A percentile compares a stretch with the other conserved stretches of the same genome.
Evolutionary conservation across 2,888 invertebrate species (phyloP).

Genomic region (Nesidiocoris tenuis): DNA sequence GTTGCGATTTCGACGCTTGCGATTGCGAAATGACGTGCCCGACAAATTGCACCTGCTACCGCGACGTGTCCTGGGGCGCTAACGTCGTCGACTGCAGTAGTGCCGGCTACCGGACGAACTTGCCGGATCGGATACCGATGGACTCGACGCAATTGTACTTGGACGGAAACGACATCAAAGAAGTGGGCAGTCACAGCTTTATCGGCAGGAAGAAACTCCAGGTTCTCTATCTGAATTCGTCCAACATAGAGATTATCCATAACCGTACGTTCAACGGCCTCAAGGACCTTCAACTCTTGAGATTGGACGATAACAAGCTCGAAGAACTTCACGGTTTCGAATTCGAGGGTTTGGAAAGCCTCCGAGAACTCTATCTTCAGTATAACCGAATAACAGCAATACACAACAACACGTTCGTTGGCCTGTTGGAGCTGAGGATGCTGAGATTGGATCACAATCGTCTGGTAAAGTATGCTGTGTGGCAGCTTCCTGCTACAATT

Average conservation of each 20-base stretch:
- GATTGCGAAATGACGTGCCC: slow-evolving; percentile 93
- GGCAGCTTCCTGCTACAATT: slow-evolving; percentile 67
- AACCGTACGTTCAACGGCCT: slow-evolving; percentile 84
- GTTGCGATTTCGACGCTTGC: slow-evolving; percentile 88
- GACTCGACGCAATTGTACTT: slow-evolving; percentile 84
- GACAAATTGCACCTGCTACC: slow-evolving; percentile 82
- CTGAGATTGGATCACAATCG: slow-evolving; percentile 72
- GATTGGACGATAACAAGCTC: slow-evolving; percentile 73
- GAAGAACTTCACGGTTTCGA: slow-evolving; percentile 72
- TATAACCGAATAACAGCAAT: slow-evolving; percentile 70
- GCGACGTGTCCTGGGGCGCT: slow-evolving; percentile 82
- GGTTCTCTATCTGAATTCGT: slow-evolving; percentile 73
- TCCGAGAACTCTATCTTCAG: slow-evolving; percentile 71
- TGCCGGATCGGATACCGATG: slow-evolving; percentile 85
- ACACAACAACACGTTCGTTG: slow-evolving; percentile 69
- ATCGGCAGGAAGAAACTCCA: slow-evolving; percentile 78
- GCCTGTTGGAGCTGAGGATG: slow-evolving; percentile 65
- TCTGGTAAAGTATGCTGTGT: slow-evolving; percentile 67
- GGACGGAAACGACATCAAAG: slow-evolving; percentile 77
- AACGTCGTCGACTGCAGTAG: slow-evolving; percentile 81
- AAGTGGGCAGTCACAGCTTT: slow-evolving; percentile 78
- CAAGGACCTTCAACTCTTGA: slow-evolving; percentile 70
- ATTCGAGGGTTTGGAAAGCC: slow-evolving; percentile 73
- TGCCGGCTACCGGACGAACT: slow-evolving; percentile 66
- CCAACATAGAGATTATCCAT: slow-evolving; percentile 74